A percentile compares a stretch with the other conserved stretches of the same genome.
phyloP scores from a whole-genome alignment of 2,888 invertebrate species.

The Cantharis rufa region DNA sequence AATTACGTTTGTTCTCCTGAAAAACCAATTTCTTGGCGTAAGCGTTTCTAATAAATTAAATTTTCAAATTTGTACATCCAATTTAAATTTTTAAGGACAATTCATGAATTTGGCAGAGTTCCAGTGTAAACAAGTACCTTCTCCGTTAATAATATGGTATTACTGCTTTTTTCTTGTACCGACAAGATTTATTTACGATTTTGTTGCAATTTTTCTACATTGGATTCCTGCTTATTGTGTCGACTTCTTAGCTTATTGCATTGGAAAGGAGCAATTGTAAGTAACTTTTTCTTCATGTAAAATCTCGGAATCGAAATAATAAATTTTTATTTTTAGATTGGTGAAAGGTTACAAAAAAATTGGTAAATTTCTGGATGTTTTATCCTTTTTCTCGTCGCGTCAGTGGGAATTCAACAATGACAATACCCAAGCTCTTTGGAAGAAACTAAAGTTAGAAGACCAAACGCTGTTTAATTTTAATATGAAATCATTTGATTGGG shows the following conservation, averaged over 20 bases:
- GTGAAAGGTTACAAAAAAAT: constrained; percentile 78
- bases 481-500: constrained; percentile 72
- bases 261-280: constrained; percentile 57
- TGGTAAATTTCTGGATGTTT: constrained; percentile 72
- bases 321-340: constrained; percentile 62
- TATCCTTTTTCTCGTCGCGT: constrained; percentile 77
- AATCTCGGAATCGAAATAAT: background rate
- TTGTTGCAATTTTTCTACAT: constrained; percentile 63
- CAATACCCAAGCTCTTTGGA: constrained; percentile 64
- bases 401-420: constrained; percentile 61
- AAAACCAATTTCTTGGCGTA: constrained; percentile 36
- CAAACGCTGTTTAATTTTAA: constrained; percentile 71
- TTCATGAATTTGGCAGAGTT: constrained; percentile 61
- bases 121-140: constrained; percentile 59
- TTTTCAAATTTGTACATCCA: background rate
- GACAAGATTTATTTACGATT: constrained; percentile 48
- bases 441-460: constrained; percentile 54
- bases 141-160: constrained; percentile 61
- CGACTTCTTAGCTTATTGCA: constrained; percentile 59
- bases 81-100: constrained; percentile 68
- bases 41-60: background rate
- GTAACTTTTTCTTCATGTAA: constrained; percentile 31
- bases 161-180: constrained; percentile 36
- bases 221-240: constrained; percentile 65
- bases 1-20: constrained; percentile 22